Base-by-base conservation (phyloP, 2,113 vertebrate genomes). In the Struthidea cinerea region DNA sequence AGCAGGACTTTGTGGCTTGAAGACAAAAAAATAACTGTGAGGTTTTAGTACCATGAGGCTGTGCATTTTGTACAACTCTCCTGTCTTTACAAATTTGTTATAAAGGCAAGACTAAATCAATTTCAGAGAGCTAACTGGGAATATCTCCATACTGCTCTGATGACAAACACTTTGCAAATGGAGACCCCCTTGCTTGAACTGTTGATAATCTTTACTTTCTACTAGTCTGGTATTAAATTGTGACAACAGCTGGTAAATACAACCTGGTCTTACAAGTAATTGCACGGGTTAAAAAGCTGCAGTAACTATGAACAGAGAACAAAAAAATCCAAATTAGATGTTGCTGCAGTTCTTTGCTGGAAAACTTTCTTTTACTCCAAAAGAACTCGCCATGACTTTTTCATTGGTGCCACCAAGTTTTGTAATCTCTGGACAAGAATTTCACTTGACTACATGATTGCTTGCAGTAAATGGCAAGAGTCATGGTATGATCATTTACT, bases 381-480 rank as follows among this genome's bases (percentile, higher is more conserved):
- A 63, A 63, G 33, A 83, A 52, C 21, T 70, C 41, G 10, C 37
- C 78, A 46, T 60, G 68, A 83, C 18, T n/a, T 53, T 49, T 37
- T 65, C 59, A 49, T 69, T 93, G 47, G 19, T 20, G 80, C 8
- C 11, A 63, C 49, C 11, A 75, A 53, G 26, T 65, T 88, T 80
- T 75, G 50, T 92, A 81, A 75, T 53, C 50, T 87, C 70, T 68
- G 50, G 60, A 24, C 6, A 26, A 18, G 84, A 59, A 55, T 80
- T 82, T 74, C 20, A 18, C 19, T 42, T 93, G 64, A 87, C 52
- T 65, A 47, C 37, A 56, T 32, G 65, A 90, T 84, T 91, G 37
- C 19, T 60, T 94, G 52, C 47, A 77, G 47, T 20, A 91, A 96
- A 83, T 92, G 37, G 15, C 74, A 95, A 96, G 90, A 89, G 41